Conservation (phyloP, 2,888 invertebrate genomes). For the Neocrepidodera transversa region DNA sequence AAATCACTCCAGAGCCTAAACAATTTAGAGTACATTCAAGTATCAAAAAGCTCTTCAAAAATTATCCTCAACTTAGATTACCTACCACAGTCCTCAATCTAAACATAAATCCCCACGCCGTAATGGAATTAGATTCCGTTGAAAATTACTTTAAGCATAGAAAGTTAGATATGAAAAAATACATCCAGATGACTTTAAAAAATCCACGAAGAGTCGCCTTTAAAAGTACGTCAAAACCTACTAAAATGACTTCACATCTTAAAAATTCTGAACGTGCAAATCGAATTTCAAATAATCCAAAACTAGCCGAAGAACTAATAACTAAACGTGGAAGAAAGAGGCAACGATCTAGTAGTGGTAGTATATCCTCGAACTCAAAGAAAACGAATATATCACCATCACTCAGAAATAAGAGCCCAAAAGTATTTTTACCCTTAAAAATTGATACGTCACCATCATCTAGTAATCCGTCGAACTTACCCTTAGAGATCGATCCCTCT, state of each 20-base stretch:
- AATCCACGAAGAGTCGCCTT: background rate
- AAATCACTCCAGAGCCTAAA: constrained; percentile 1
- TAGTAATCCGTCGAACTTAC: no score
- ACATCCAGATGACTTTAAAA: constrained; percentile 2
- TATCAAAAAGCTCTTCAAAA: constrained; percentile 33
- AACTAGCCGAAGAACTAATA: background rate
- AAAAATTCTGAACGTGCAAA: no score
- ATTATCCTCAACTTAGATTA: constrained; percentile 38
- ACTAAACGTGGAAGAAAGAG: background rate
- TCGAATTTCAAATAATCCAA: no score
- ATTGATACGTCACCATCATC: no score
- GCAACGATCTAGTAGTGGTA: background rate
- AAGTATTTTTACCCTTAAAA: no score
- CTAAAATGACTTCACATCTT: no score
- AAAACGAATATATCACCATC: no score
- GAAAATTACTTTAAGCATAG: constrained; percentile 39
- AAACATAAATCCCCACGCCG: constrained; percentile 39
- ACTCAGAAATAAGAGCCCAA: no score
- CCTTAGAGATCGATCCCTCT: no score
- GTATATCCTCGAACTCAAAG: no score
- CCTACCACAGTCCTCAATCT: constrained; percentile 35
- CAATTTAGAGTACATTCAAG: constrained; percentile 44
- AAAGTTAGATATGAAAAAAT: constrained; percentile 23
- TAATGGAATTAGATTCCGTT: constrained; percentile 42
- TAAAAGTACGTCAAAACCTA: background rate